Conservation (phyloP, 2,888 invertebrate genomes). For the Malacosoma neustria region DNA sequence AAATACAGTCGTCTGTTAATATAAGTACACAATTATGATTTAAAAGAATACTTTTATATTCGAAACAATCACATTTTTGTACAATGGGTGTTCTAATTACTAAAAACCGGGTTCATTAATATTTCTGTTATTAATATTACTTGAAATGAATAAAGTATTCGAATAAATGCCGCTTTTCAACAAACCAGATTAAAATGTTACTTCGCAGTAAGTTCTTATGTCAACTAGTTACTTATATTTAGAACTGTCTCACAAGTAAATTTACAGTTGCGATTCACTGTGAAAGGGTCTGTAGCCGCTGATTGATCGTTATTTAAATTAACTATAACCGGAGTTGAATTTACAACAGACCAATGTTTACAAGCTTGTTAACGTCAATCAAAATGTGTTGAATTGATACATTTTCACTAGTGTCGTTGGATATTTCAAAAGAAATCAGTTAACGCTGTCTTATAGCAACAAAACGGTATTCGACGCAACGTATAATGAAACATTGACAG, state of each 20-base stretch:
- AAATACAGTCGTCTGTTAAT: no score
- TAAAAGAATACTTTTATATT: no score
- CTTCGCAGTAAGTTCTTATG: constrained; percentile 6
- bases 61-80: no score
- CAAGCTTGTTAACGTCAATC: neutral
- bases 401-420: neutral
- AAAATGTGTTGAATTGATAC: neutral
- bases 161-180: no score
- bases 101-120: no score
- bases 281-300: constrained; percentile 24
- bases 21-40: no score
- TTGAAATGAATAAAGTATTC: no score
- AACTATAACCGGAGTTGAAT: constrained; percentile 5
- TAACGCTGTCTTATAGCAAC: neutral
- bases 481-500: neutral
- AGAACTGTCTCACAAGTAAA: constrained; percentile 19
- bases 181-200: neutral
- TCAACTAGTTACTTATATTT: constrained; percentile 18
- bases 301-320: constrained; percentile 26
- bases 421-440: neutral
- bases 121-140: no score
- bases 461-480: neutral
- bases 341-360: neutral
- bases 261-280: constrained; percentile 37
- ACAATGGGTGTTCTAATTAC: no score